A percentile compares a stretch with the other conserved stretches of the same genome.
These are phyloP conservation scores for Brienomyrus longianalis DNA, from an alignment of 2,113 vertebrate genomes.

Conservation along the genomic window DNA sequence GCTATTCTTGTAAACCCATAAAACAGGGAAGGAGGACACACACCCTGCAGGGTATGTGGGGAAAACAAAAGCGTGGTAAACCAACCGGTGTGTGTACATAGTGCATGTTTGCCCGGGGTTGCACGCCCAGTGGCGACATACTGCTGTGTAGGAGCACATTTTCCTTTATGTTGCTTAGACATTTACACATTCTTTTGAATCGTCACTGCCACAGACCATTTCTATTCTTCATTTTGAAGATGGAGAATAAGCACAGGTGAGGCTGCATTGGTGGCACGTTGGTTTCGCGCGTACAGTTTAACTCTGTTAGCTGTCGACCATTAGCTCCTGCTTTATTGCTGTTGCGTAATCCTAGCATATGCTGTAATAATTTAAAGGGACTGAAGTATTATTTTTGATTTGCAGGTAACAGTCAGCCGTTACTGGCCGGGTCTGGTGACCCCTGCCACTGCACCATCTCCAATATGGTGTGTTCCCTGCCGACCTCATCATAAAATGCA, in stretches of 20 bases:
- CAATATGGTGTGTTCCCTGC: constrained; percentile 36
- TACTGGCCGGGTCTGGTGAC: constrained; percentile 7
- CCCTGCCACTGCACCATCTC: constrained; percentile 10
- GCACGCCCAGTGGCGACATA: neutral
- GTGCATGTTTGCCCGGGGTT: neutral
- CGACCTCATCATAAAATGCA: neutral
- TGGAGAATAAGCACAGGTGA: neutral
- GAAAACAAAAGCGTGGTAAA: neutral
- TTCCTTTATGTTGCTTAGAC: neutral
- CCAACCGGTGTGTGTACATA: neutral
- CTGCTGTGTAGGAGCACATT: neutral
- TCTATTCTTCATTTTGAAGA: neutral
- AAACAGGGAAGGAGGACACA: neutral
- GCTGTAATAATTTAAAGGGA: neutral
- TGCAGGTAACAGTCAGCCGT: constrained; percentile 27
- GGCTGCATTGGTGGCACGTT: neutral
- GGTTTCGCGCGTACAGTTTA: neutral
- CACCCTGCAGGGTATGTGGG: neutral
- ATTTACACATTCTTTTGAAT: neutral
- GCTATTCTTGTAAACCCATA: neutral
- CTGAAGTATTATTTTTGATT: neutral
- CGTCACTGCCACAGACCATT: neutral
- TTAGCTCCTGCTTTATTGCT: neutral
- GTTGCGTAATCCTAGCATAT: neutral
- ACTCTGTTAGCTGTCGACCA: neutral